phyloP scores from a whole-genome alignment of 1,140 invertebrate genomes.

The Acromyrmex echinatior region DNA sequence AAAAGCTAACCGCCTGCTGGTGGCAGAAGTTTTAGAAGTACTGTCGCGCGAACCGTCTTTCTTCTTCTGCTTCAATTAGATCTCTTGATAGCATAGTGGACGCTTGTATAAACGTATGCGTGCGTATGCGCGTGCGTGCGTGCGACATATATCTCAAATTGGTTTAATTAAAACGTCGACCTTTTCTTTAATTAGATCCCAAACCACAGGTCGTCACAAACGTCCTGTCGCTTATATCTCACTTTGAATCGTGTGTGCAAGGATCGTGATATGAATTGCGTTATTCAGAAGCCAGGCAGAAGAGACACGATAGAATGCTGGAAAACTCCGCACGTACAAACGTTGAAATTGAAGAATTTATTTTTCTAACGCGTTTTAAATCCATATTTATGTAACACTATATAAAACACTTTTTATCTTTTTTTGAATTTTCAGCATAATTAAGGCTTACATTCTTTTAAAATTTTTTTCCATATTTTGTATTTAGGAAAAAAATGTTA shows the following conservation, averaged over 20 bases:
- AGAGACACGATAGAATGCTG: neutral
- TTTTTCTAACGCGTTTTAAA: neutral
- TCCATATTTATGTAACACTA: neutral
- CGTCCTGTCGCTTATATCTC: conserved; percentile 4
- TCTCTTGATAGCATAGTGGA: conserved; percentile 63
- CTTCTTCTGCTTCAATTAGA: conserved; percentile 64
- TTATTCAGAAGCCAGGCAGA: neutral
- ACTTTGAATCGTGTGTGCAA: conserved; percentile 15
- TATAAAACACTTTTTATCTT: neutral
- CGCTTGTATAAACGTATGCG: conserved; percentile 10
- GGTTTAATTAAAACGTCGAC: conserved; percentile 70
- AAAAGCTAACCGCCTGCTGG: conserved; percentile 50
- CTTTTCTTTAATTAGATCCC: conserved; percentile 65
- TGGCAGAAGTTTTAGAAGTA: conserved; percentile 36
- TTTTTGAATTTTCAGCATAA: neutral
- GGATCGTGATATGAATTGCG: conserved; percentile 30
- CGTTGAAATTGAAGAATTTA: neutral
- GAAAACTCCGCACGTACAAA: neutral
- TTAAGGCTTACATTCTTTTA: neutral
- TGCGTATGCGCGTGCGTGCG: conserved; percentile 42
- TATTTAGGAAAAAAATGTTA: neutral
- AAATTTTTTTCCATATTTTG: neutral
- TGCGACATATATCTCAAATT: conserved; percentile 44
- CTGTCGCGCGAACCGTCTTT: conserved; percentile 18
- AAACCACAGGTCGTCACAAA: conserved; percentile 39